phyloP scores from a whole-genome alignment of 2,113 vertebrate genomes.

The Corvus cornix region DNA sequence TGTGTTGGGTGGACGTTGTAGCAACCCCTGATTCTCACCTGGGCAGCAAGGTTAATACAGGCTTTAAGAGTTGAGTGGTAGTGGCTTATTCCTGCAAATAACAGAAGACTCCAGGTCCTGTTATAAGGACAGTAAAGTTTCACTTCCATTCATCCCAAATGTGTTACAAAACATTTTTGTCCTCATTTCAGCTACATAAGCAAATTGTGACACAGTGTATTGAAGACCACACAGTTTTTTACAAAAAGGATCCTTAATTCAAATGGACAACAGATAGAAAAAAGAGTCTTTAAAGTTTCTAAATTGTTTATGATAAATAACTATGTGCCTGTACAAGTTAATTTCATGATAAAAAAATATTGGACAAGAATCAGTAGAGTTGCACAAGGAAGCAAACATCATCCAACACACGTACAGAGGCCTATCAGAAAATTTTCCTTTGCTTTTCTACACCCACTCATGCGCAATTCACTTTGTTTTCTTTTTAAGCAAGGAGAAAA shows the following conservation, averaged over 20 bases:
- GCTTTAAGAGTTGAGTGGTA: not conserved
- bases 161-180: not conserved
- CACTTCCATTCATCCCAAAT: not conserved
- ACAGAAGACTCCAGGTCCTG: not conserved
- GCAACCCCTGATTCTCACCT: not conserved
- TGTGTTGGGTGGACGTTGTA: not conserved
- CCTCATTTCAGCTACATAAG: not conserved
- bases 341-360: not conserved
- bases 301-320: not conserved
- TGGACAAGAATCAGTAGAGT: not conserved
- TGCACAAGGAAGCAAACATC: not conserved
- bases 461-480: not conserved
- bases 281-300: not conserved
- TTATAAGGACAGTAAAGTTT: not conserved
- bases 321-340: not conserved
- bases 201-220: not conserved
- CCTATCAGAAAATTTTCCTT: not conserved
- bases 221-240: not conserved
- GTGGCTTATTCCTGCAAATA: not conserved
- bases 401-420: not conserved
- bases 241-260: not conserved
- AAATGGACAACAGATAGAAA: not conserved
- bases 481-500: not conserved
- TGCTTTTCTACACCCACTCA: not conserved
- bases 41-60: not conserved